These are phyloP conservation scores for Passer montanus DNA, from an alignment of 2,113 vertebrate species.

Conservation along the genomic window DNA sequence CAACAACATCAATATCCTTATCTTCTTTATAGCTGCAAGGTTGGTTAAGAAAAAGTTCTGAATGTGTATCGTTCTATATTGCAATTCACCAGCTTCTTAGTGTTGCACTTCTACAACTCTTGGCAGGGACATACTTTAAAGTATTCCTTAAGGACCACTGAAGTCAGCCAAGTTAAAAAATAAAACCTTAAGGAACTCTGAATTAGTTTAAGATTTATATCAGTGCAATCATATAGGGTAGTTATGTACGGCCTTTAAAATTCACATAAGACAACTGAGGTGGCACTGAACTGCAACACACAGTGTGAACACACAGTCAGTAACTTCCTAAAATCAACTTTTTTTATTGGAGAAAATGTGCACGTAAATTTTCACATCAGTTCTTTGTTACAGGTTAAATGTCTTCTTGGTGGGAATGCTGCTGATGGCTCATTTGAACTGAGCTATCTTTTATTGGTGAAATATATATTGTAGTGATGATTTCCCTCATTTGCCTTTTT, in stretches of 20 bases:
- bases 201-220: neutral
- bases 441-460: neutral
- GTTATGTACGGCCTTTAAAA: neutral
- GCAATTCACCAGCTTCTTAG: neutral
- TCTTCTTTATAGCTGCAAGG: neutral
- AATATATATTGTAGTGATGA: neutral
- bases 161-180: neutral
- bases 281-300: neutral
- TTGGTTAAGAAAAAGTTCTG: neutral
- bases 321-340: neutral
- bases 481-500: neutral
- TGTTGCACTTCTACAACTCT: neutral
- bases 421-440: neutral
- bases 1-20: neutral
- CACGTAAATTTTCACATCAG: neutral
- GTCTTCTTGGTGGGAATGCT: neutral
- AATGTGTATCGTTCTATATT: neutral
- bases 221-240: neutral
- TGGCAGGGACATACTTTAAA: neutral
- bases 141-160: neutral
- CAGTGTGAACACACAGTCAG: neutral
- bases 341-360: neutral
- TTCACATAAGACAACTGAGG: neutral
- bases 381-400: neutral
- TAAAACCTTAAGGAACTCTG: neutral